These are phyloP conservation scores for Campylorhamphus procurvoides DNA, from an alignment of 2,113 vertebrate genomes.

Conservation along the genomic window DNA sequence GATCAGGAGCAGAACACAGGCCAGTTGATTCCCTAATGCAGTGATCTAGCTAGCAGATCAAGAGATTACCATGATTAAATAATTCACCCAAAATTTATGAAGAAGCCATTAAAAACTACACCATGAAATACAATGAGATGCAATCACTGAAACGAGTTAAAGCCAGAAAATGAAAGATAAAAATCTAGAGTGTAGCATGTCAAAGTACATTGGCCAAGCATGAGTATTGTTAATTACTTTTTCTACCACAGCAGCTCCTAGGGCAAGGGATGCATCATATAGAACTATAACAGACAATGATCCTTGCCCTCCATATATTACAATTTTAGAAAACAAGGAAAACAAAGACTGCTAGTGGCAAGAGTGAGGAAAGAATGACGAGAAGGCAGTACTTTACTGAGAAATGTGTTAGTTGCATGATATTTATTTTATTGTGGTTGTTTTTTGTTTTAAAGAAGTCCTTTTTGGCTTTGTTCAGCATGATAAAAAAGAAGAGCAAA, in stretches of 20 bases:
- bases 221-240: constrained; percentile 1
- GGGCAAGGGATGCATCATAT: not conserved
- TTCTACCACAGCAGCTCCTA: not conserved
- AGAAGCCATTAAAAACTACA: constrained; percentile 44
- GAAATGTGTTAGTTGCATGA: not conserved
- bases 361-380: not conserved
- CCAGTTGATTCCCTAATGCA: not conserved
- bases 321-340: constrained; percentile 24
- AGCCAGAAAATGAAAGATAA: constrained; percentile 27
- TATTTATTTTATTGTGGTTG: not conserved
- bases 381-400: not conserved
- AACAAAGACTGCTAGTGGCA: constrained; percentile 7
- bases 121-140: constrained; percentile 41
- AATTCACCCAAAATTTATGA: constrained; percentile 21
- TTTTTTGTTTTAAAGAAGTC: not conserved
- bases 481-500: not conserved
- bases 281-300: not conserved
- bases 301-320: constrained; percentile 4
- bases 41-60: not conserved
- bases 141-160: constrained; percentile 24
- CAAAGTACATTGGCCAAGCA: not conserved
- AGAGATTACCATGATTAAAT: not conserved
- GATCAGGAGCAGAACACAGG: not conserved
- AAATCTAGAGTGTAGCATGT: constrained; percentile 12
- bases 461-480: not conserved